Evolutionary conservation across 2,888 invertebrate genomes (phyloP), one percentile per base, ranked within the genome.

Genomic region (Diarsia brunnea): DNA sequence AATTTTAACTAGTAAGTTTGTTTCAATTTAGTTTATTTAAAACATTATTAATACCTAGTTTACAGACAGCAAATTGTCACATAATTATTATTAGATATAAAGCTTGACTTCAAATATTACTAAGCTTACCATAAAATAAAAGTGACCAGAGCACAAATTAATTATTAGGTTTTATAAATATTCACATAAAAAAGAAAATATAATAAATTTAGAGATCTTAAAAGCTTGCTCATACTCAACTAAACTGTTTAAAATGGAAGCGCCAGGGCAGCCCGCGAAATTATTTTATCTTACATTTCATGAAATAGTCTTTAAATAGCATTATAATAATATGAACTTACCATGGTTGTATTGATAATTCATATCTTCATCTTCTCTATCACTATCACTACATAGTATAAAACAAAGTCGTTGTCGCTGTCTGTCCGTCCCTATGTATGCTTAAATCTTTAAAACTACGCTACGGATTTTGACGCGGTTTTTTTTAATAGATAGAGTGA

Each of bases 11-110:
- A 74, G 51, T 43, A 47, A 74, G 68, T 82, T 60, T 68, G 73
- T 68, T 78, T 86, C 68, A 75, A 75, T 85, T 79, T 77, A 74
- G 71, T 75, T 67, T 73, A 69, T 64, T 82, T 67, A 73, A 16
- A 63, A 75, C 53, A 76, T 81, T 75, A 80, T 75, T 85, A 73
- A 78, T 72, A 84, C 51, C 69, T 76, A 84, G 61, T 58, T n/a
- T 67, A 78, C 51, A 77, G 11, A 53, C 43, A 73, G 55, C 55
- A 55, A 69, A 84, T 71, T 66, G 69, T 75, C 68, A 82, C 73
- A 73, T 78, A 53, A 79, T 72, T 78, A 78, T 24, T 43, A 24
- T 63, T 43, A 63, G 8, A 43, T 43, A 64, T 49, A 80, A 79
- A 85, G 66, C 63, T 58, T 73, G 65, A 74, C 58, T 84, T 84